Evolutionary conservation across 2,113 vertebrate genomes (phyloP).

Genomic region (Sialia sialis): DNA sequence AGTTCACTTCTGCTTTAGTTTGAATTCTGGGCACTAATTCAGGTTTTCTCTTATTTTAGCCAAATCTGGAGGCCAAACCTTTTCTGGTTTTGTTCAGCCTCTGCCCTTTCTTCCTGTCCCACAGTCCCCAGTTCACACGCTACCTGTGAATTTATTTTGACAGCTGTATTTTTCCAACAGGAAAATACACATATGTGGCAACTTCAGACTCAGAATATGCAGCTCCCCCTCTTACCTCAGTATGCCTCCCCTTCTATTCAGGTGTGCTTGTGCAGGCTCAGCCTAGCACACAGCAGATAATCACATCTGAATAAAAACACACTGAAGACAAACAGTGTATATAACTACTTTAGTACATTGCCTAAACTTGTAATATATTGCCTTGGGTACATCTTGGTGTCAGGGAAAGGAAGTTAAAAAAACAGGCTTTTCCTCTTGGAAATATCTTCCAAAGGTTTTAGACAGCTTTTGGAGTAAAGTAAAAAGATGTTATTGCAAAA

Average conservation of each 20-base stretch:
- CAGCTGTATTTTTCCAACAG: conserved; percentile 40
- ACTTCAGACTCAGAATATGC: neutral
- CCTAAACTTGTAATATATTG: conserved; percentile 11
- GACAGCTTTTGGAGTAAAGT: conserved; percentile 22
- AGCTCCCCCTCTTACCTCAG: neutral
- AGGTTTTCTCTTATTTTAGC: conserved; percentile 26
- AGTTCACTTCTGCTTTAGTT: conserved; percentile 9
- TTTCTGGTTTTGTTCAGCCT: conserved; percentile 14
- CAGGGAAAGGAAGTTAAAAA: conserved; percentile 1
- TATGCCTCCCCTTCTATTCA: neutral
- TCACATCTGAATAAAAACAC: neutral
- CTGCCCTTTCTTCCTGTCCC: conserved; percentile 18
- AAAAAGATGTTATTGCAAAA: conserved; percentile 44
- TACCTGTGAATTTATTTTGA: conserved; percentile 50
- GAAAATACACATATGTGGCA: neutral
- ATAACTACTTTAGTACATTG: neutral
- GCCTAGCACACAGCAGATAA: neutral
- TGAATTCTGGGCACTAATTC: conserved; percentile 13
- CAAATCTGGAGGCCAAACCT: conserved; percentile 8
- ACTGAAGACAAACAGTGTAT: neutral
- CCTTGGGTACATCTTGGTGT: neutral
- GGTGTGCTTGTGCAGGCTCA: neutral
- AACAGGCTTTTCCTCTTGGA: neutral
- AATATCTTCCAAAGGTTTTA: conserved; percentile 7
- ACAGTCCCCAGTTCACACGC: neutral